Percentiles rank a stretch among this genome's conserved stretches.
These are phyloP conservation scores for Drosophila trapezifrons DNA, from an alignment of 1,140 invertebrate genomes.

Conservation along the genomic window DNA sequence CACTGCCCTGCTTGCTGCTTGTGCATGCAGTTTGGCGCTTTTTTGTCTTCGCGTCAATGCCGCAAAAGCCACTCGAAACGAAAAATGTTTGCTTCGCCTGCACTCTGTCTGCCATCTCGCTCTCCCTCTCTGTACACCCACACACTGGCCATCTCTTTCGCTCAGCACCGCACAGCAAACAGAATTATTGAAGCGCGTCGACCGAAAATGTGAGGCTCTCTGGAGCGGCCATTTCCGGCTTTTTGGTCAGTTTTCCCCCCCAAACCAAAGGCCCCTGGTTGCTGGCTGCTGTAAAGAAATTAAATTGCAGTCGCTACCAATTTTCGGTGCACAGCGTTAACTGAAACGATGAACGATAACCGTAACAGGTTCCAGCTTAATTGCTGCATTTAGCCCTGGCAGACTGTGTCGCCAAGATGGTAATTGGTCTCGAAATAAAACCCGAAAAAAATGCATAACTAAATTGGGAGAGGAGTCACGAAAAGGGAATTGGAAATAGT, in stretches of 20 bases:
- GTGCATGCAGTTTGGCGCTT: slow-evolving; percentile 57
- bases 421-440: slow-evolving; percentile 26
- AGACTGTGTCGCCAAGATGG: slow-evolving; percentile 12
- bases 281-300: slow-evolving; percentile 40
- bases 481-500: background rate
- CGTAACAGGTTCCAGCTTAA: slow-evolving; percentile 22
- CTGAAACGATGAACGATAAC: slow-evolving; percentile 47
- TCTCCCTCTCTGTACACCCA: slow-evolving; percentile 1
- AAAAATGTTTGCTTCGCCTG: slow-evolving; percentile 63
- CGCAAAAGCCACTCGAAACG: slow-evolving; percentile 79
- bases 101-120: slow-evolving; percentile 19
- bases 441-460: background rate
- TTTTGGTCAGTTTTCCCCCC: slow-evolving; percentile 39
- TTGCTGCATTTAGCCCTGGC: slow-evolving; percentile 8
- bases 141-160: slow-evolving; percentile 8
- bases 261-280: background rate
- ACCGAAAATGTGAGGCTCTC: slow-evolving; percentile 43
- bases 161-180: slow-evolving; percentile 50
- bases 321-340: slow-evolving; percentile 40
- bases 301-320: slow-evolving; percentile 54
- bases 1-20: slow-evolving; percentile 14
- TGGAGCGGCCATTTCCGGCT: slow-evolving; percentile 34
- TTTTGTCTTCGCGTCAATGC: slow-evolving; percentile 68
- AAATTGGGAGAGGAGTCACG: background rate
- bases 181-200: slow-evolving; percentile 78